Evolutionary conservation across 1,140 invertebrate species (phyloP).

Genomic region (Bombus vancouverensis): DNA sequence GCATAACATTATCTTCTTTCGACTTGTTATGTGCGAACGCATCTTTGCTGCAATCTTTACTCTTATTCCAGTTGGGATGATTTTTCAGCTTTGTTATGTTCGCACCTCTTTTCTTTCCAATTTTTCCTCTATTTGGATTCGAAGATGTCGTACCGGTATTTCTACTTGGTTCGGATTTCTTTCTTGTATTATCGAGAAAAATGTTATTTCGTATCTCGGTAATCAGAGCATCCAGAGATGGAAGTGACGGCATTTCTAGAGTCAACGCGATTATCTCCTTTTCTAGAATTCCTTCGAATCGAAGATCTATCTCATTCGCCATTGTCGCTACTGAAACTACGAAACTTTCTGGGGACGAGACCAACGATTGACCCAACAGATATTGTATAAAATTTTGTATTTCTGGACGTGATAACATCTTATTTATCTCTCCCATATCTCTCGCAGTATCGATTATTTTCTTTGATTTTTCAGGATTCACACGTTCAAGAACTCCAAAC

Average conservation of each 20-base stretch:
- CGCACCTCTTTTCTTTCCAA: not conserved
- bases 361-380: conserved; percentile 25
- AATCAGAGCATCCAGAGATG: conserved; percentile 36
- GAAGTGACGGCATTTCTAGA: conserved; percentile 46
- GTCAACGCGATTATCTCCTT: conserved; percentile 58
- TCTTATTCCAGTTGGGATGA: not conserved
- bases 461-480: conserved; percentile 56
- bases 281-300: conserved; percentile 37
- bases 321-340: conserved; percentile 45
- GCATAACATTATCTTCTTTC: not conserved
- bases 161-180: not conserved
- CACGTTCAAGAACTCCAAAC: conserved; percentile 45
- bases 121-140: not conserved
- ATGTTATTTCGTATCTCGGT: conserved; percentile 56
- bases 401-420: not conserved
- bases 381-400: conserved; percentile 11
- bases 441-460: conserved; percentile 21
- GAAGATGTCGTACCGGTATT: not conserved
- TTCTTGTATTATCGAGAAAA: conserved; percentile 17
- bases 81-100: not conserved
- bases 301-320: conserved; percentile 53
- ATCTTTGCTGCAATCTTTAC: not conserved
- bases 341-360: conserved; percentile 27
- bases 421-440: conserved; percentile 7
- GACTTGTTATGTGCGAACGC: not conserved